phyloP scores from a whole-genome alignment of 2,113 vertebrate species.

The Collichthys lucidus region DNA sequence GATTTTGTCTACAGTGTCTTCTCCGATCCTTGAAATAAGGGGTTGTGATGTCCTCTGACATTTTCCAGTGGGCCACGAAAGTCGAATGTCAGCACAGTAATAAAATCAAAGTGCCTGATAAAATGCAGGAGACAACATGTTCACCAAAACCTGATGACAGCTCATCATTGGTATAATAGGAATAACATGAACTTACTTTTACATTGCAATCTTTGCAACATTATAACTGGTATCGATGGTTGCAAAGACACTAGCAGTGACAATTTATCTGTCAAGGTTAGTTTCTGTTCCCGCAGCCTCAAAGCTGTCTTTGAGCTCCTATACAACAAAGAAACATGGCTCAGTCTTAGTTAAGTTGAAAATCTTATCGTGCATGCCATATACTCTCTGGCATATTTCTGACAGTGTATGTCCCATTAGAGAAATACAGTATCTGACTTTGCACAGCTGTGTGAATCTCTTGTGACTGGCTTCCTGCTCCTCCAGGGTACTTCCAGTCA shows the following conservation, averaged over 20 bases:
- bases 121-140: background rate
- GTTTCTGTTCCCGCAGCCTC: slow-evolving; percentile 57
- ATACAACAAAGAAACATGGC: background rate
- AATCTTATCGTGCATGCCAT: background rate
- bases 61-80: slow-evolving; percentile 81
- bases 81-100: slow-evolving; percentile 85
- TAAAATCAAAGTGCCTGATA: slow-evolving; percentile 80
- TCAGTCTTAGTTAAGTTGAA: background rate
- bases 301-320: slow-evolving; percentile 82
- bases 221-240: slow-evolving; percentile 80
- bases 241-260: slow-evolving; percentile 78
- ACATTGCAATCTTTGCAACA: slow-evolving; percentile 76
- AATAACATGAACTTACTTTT: background rate
- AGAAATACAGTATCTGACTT: slow-evolving; percentile 66
- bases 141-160: background rate
- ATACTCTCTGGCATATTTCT: background rate
- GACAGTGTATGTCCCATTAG: background rate
- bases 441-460: slow-evolving; percentile 81
- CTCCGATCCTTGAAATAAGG: slow-evolving; percentile 72
- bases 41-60: slow-evolving; percentile 83
- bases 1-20: slow-evolving; percentile 47
- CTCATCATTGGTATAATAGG: background rate
- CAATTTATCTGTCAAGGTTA: slow-evolving; percentile 63
- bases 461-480: slow-evolving; percentile 75
- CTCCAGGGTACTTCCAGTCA: slow-evolving; percentile 82